Evolutionary conservation across 1,140 invertebrate genomes (phyloP), one percentile per base, ranked within the genome.

Genomic region (Orius insidiosus): DNA sequence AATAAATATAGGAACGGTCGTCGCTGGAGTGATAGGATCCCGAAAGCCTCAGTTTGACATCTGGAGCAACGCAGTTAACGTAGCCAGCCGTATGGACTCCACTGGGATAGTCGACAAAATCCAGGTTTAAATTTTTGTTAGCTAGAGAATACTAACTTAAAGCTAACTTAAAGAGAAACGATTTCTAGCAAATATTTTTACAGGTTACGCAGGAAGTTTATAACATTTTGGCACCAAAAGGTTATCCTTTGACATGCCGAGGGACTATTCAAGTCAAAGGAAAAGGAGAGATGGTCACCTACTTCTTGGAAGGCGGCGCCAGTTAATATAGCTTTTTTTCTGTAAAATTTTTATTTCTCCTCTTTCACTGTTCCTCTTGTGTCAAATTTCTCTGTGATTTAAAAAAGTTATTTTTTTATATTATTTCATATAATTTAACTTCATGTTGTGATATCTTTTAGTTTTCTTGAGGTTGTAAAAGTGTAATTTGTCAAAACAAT

Each of bases 61-160:
- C 58, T 89, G 85, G 85, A 85, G 85, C 15, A 93, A 93, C 61
- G 85, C 89, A 1, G 90, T 96, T 0, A 96, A 97, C 64, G 85
- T 89, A 5, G 85, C 85, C 3, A 84, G 79, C 15, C 70, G 85
- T 34, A 90, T 89, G 84, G 85, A 88, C 56, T 84, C 81, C 2
- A 88, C 85, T 0, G 81, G 84, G 3, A 60, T 85, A 4, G 63
- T 78, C 5, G 82, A 88, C 61, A 75, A 82, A 56, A 87, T 88
- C 57, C 81, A 84, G 68, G 80, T 83, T 10, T 14, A 8, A 6
- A 8, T 14, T 10, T 14, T 7, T 38, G n/a, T 14, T 38, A 9
- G 37, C 13, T 38, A 6, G 6, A 6, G 13, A 10, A 6, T 38
- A 8, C 14, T 14, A 8, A n/a, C n/a, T n/a, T n/a, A n/a, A n/a